Evolutionary conservation across 1,140 invertebrate species (phyloP).

Genomic region (Solen grandis): DNA sequence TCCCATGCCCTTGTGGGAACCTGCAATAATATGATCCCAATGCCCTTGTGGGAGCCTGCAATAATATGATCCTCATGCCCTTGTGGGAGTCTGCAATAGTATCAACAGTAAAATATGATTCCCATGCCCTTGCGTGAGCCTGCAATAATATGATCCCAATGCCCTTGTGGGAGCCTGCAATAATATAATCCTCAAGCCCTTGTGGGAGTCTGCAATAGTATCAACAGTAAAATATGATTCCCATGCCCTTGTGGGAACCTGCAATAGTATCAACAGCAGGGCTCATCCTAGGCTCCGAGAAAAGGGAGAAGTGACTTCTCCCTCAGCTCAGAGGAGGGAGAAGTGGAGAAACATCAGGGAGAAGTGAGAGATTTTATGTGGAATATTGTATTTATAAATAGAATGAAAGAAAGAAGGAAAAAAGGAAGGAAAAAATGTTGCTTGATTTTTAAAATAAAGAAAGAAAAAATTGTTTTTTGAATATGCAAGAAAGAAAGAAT

Average conservation of each 20-base stretch:
- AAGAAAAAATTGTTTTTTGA: too few relatives aligned
- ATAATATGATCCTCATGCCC: constrained; percentile 59
- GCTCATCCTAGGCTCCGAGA: too few relatives aligned
- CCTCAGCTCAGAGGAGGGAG: too few relatives aligned
- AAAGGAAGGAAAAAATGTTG: too few relatives aligned
- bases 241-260: not conserved
- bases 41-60: not conserved
- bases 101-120: not conserved
- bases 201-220: constrained; percentile 57
- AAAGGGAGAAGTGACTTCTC: too few relatives aligned
- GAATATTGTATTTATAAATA: too few relatives aligned
- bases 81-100: constrained; percentile 63
- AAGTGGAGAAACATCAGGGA: too few relatives aligned
- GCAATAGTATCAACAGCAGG: not conserved
- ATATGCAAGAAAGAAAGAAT: too few relatives aligned
- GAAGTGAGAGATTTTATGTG: too few relatives aligned
- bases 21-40: not conserved
- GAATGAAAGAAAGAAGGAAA: too few relatives aligned
- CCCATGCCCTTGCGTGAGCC: constrained; percentile 68
- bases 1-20: not conserved
- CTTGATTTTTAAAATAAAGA: too few relatives aligned
- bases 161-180: not conserved
- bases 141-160: constrained; percentile 20
- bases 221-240: not conserved
- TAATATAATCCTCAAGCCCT: constrained; percentile 51